Percentiles rank a stretch among this genome's conserved stretches.
Evolutionary conservation across 2,888 invertebrate genomes (phyloP).

Genomic region (Phania funesta): DNA sequence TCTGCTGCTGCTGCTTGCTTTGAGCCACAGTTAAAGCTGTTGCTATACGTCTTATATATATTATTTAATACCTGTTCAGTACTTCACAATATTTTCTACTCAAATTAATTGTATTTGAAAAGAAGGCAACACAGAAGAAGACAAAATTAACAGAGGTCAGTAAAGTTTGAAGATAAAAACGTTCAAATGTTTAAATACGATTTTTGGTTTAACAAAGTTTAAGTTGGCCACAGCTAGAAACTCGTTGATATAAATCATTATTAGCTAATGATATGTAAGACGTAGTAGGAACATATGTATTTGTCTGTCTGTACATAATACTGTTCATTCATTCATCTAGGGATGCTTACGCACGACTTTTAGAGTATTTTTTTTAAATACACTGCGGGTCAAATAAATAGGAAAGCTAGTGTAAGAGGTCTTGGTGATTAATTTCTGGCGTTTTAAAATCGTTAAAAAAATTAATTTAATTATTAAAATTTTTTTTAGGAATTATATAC

Average conservation of each 20-base stretch:
- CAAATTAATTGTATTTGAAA: background rate
- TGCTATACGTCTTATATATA: too few relatives aligned
- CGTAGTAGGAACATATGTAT: background rate
- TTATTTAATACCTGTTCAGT: background rate
- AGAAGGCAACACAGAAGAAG: background rate
- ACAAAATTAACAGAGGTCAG: constrained; percentile 44
- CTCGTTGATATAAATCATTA: constrained; percentile 38
- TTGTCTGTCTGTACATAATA: background rate
- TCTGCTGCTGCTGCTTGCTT: background rate
- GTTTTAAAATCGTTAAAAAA: too few relatives aligned
- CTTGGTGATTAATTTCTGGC: too few relatives aligned
- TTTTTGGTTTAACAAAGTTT: constrained; percentile 13
- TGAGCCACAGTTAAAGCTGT: background rate
- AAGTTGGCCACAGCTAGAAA: background rate
- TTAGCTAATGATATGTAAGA: constrained; percentile 32
- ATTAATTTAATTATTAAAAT: too few relatives aligned
- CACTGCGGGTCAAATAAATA: background rate
- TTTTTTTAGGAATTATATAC: too few relatives aligned
- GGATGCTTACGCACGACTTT: too few relatives aligned
- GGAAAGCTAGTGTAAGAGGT: too few relatives aligned
- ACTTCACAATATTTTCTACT: constrained; percentile 6
- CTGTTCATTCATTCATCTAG: constrained; percentile 13
- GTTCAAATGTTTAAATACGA: constrained; percentile 9
- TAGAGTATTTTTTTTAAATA: background rate
- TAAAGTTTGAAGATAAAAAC: constrained; percentile 36